Evolutionary conservation across 2,113 vertebrate genomes (phyloP).

Genomic region (Anseranas semipalmata): DNA sequence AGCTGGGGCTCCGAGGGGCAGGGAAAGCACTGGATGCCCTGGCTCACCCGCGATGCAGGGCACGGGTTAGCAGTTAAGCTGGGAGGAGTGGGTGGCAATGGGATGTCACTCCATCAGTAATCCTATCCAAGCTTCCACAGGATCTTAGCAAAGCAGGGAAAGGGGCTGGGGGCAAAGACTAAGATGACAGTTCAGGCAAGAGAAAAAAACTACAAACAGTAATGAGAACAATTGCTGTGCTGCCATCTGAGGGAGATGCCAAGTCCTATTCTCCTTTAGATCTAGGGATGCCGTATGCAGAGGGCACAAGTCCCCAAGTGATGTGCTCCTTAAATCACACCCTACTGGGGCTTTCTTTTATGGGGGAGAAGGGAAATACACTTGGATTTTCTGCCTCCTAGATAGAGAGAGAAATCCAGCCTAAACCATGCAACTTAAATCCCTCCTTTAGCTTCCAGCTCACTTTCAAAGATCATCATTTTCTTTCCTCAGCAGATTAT

Average conservation of each 20-base stretch:
- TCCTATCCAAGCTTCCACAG: background rate
- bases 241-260: background rate
- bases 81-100: background rate
- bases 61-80: background rate
- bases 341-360: background rate
- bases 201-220: background rate
- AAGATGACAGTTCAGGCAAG: background rate
- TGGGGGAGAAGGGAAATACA: background rate
- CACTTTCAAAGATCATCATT: background rate
- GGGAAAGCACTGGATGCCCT: background rate
- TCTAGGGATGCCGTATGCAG: too few species aligned
- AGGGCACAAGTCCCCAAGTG: background rate
- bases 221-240: background rate
- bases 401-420: background rate
- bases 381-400: background rate
- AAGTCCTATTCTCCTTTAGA: background rate
- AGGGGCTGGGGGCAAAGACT: background rate
- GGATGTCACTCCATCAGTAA: background rate
- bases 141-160: background rate
- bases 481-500: background rate
- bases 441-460: background rate
- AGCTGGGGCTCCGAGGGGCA: background rate
- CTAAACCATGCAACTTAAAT: background rate
- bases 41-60: background rate
- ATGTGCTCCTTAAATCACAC: background rate